phyloP scores from a whole-genome alignment of 2,797 vertebrate genomes.

The Neomorphus geoffroyi region DNA sequence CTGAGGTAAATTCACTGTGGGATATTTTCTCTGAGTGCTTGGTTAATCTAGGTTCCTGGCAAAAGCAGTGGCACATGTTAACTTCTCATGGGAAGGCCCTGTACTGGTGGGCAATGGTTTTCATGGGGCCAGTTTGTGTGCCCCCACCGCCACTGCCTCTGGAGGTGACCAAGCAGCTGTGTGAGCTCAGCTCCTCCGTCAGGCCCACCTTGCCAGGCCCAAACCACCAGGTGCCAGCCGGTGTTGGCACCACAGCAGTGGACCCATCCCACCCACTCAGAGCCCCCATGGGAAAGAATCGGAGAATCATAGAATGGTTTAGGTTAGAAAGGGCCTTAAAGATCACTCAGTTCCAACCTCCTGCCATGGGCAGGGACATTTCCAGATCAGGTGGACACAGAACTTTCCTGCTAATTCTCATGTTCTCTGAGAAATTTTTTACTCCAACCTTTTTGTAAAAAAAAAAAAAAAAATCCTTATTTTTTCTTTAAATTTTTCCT shows the following conservation, averaged over 20 bases:
- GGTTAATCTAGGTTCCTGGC: fast-evolving
- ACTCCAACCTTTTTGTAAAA: fast-evolving
- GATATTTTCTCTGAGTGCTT: background rate
- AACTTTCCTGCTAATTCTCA: fast-evolving
- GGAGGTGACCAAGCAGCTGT: fast-evolving
- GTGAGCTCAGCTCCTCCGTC: fast-evolving
- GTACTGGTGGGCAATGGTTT: fast-evolving
- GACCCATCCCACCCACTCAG: fast-evolving
- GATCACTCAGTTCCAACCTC: too few relatives aligned
- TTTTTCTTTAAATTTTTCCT: too few relatives aligned
- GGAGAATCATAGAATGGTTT: too few relatives aligned
- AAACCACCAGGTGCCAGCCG: fast-evolving
- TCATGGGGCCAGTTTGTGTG: fast-evolving
- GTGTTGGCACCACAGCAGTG: fast-evolving
- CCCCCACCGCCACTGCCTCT: fast-evolving
- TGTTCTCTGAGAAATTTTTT: background rate
- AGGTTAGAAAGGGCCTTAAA: too few relatives aligned
- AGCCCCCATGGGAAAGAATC: fast-evolving
- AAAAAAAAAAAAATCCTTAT: background rate
- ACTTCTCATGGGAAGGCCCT: fast-evolving
- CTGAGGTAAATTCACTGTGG: fast-evolving
- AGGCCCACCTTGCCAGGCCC: fast-evolving
- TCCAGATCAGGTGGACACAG: fast-evolving
- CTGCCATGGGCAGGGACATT: too few relatives aligned
- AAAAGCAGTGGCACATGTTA: fast-evolving